Conservation (phyloP, 2,797 vertebrate species). For the Fistularia commersonii region DNA sequence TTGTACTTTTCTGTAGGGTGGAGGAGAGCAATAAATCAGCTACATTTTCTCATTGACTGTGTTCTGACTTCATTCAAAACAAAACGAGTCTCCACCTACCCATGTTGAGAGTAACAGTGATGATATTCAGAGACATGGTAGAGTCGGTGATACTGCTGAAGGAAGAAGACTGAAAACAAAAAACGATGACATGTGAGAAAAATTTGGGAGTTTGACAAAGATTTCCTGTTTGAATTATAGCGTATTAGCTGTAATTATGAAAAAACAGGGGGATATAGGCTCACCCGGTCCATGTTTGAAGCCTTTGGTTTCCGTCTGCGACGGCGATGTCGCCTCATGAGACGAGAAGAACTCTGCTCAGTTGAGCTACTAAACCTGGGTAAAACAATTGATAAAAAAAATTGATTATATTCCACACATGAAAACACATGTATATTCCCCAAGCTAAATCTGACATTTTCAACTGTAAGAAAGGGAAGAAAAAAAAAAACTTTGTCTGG, state of each 20-base stretch:
- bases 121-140: conserved; percentile 98
- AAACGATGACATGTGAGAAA: not conserved
- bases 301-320: conserved; percentile 92
- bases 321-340: conserved; percentile 93
- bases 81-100: conserved; percentile 78
- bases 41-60: not conserved
- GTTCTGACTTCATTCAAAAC: not conserved
- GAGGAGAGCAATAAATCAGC: not conserved
- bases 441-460: too few relatives aligned
- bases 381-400: conserved; percentile 11
- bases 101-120: conserved; percentile 97
- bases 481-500: too few relatives aligned
- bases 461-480: too few relatives aligned
- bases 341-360: conserved; percentile 93
- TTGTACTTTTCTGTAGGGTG: conserved; percentile 80
- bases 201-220: not conserved
- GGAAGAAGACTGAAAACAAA: conserved; percentile 84
- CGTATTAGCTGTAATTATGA: not conserved
- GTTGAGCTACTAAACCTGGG: conserved; percentile 85
- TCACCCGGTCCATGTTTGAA: conserved; percentile 90
- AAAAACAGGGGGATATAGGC: conserved; percentile 8
- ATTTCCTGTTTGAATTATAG: too few relatives aligned
- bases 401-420: too few relatives aligned
- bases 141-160: conserved; percentile 99
- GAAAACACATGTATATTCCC: too few relatives aligned